These are phyloP conservation scores for Nematolebias whitei DNA, from an alignment of 2,113 vertebrate species.

Conservation along the genomic window DNA sequence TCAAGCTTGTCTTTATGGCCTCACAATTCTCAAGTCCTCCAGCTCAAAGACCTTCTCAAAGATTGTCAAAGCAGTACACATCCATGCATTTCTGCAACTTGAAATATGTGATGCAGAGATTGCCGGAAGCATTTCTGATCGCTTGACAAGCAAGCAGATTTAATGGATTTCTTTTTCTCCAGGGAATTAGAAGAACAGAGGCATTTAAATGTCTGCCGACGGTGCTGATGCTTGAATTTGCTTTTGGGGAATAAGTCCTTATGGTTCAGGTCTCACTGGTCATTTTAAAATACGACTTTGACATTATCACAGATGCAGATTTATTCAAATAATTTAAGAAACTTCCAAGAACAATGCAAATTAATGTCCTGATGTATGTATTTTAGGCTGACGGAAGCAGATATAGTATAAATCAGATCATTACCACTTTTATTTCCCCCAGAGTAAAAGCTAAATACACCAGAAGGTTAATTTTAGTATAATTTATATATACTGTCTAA, in stretches of 20 bases:
- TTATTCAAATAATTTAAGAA: background rate
- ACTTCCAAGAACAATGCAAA: constrained; percentile 3
- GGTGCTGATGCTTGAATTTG: constrained; percentile 1
- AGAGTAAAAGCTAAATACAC: constrained; percentile 25
- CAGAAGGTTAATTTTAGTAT: constrained; percentile 31
- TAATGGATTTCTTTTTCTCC: constrained; percentile 20
- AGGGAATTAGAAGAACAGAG: constrained; percentile 25
- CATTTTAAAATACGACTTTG: background rate
- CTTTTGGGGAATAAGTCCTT: constrained; percentile 20
- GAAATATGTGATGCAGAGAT: constrained; percentile 47
- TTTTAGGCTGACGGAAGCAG: constrained; percentile 1
- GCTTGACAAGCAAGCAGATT: constrained; percentile 8
- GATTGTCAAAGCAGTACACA: background rate
- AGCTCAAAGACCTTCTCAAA: background rate
- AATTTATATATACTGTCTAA: constrained; percentile 35
- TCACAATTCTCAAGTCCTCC: background rate
- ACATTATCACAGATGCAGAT: constrained; percentile 16
- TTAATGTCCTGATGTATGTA: background rate
- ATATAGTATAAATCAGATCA: constrained; percentile 15
- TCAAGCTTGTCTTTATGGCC: background rate
- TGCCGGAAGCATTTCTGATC: constrained; percentile 12
- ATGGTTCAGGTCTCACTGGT: constrained; percentile 1
- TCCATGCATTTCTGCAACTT: constrained; percentile 10
- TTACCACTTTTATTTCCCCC: constrained; percentile 12
- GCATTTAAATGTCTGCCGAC: constrained; percentile 29